These are phyloP conservation scores for Epirrhoe tristata DNA, from an alignment of 2,888 invertebrate species.

Conservation along the genomic window DNA sequence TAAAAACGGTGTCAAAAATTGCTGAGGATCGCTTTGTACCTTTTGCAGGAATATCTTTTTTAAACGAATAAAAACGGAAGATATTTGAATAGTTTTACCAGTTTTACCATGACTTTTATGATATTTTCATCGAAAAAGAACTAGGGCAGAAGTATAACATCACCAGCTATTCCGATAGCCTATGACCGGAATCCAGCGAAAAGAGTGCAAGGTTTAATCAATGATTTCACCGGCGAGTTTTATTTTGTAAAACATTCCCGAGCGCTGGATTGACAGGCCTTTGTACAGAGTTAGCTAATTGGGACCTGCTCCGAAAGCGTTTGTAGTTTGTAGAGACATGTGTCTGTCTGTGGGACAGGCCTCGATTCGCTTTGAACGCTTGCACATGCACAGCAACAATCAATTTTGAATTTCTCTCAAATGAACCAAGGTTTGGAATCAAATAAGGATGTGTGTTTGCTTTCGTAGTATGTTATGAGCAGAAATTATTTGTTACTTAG, in stretches of 20 bases:
- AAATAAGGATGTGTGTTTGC: neutral
- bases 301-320: slow-evolving; percentile 10
- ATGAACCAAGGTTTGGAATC: no score
- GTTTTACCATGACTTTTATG: no score
- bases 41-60: no score
- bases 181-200: neutral
- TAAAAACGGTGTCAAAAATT: no score
- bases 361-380: neutral
- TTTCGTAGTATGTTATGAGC: no score
- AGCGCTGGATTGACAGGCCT: slow-evolving; percentile 13
- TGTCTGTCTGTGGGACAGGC: neutral
- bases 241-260: slow-evolving; percentile 16
- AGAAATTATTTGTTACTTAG: no score
- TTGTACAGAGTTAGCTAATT: slow-evolving; percentile 23
- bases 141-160: neutral
- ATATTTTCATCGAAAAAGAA: neutral
- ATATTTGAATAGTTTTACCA: no score
- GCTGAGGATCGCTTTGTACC: no score
- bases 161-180: neutral
- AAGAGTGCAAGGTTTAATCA: slow-evolving; percentile 21
- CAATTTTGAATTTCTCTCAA: neutral
- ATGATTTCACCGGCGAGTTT: slow-evolving; percentile 20
- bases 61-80: no score
- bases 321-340: neutral
- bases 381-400: neutral